Percentiles rank a stretch among this genome's conserved stretches.
These are phyloP conservation scores for Vesta saturnalis DNA, from an alignment of 2,888 invertebrate genomes.

Conservation along the genomic window DNA sequence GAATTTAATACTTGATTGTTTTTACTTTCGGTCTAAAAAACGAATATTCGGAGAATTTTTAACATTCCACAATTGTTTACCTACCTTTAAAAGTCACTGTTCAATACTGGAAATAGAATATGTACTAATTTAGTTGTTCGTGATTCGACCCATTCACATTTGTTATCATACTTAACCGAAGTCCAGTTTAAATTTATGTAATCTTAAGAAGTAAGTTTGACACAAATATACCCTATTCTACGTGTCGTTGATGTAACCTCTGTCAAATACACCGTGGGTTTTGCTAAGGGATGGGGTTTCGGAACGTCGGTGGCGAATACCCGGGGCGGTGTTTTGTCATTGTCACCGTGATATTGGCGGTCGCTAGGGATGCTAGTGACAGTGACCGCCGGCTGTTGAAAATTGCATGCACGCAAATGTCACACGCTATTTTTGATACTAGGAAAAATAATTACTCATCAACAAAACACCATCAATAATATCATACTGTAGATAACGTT, in stretches of 20 bases:
- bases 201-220: slow-evolving; percentile 8
- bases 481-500: too few relatives aligned
- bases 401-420: slow-evolving; percentile 47
- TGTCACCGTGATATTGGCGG: slow-evolving; percentile 51
- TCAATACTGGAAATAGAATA: too few relatives aligned
- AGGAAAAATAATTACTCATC: slow-evolving; percentile 30
- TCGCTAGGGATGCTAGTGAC: slow-evolving; percentile 51
- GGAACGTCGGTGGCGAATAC: slow-evolving; percentile 39
- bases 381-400: slow-evolving; percentile 51
- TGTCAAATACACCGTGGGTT: slow-evolving; percentile 26
- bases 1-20: too few relatives aligned
- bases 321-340: slow-evolving; percentile 52
- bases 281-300: slow-evolving; percentile 18
- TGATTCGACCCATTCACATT: too few relatives aligned
- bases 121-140: too few relatives aligned
- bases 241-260: slow-evolving; percentile 27
- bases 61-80: too few relatives aligned
- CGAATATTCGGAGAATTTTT: too few relatives aligned
- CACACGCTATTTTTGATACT: slow-evolving; percentile 25
- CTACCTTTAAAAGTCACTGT: too few relatives aligned
- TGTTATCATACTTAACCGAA: too few relatives aligned
- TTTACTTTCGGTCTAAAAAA: too few relatives aligned
- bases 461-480: slow-evolving; percentile 16
- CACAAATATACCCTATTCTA: slow-evolving; percentile 27
- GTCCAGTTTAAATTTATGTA: neutral